Evolutionary conservation across 2,113 vertebrate genomes (phyloP), one percentile per base, ranked within the genome.

Genomic region (Cinclus cinclus): DNA sequence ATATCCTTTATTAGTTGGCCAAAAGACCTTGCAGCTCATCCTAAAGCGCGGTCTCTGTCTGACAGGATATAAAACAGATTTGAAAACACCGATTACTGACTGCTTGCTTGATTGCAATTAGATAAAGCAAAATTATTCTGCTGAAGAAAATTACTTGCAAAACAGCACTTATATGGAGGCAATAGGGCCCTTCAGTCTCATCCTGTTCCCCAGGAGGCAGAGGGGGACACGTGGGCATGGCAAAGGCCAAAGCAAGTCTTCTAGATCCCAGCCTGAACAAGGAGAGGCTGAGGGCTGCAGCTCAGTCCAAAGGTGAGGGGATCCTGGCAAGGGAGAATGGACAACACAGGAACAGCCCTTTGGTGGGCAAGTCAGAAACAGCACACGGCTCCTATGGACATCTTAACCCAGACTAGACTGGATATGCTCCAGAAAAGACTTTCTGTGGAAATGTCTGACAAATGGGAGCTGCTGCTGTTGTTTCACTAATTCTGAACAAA

Each of bases 71-170:
- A 73, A 83, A 90, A 39, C 37, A 76, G 46, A 58, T 53, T 60
- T 77, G 68, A 42, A 83, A 93, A 62, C 63, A 30, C 4, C 2
- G 3, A 62, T 88, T 42, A 37, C 79, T 44, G 59, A 65, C 55
- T 88, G 55, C 59, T 55, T 59, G 39, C 71, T 85, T 92, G 86
- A 85, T 81, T 86, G 49, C n/a, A 80, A 90, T 90, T 90, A 86
- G 60, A 37, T 65, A 92, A 74, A 46, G 46, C 24, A 69, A 44
- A 19, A 73, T 69, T 64, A 69, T 65, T 69, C 64, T 30, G 14
- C 39, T 77, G 67, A 69, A 90, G 60, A 2, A 65, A 90, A 59
- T 24, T 20, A 59, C 71, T 92, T 91, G 31, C 59, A 70, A 91
- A 91, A 62, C 11, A 87, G 15, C 22, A 37, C 12, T 46, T 42